Evolutionary conservation across 2,888 invertebrate species (phyloP).

Genomic region (Dryocosmus kuriphilus): DNA sequence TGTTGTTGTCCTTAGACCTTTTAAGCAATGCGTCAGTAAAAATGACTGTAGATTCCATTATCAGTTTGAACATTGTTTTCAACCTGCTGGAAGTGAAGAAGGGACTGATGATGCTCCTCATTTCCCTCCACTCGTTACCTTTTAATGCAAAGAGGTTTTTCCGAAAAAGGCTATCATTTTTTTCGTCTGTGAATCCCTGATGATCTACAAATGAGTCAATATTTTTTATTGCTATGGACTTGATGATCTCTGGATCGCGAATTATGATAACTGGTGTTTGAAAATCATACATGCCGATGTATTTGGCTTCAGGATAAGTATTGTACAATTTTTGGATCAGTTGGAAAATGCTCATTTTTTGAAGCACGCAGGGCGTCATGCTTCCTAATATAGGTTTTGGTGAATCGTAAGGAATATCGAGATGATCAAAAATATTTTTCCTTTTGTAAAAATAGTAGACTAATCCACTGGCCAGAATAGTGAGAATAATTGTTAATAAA

Average conservation of each 20-base stretch:
- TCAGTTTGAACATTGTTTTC: constrained; percentile 79
- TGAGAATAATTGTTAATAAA: background rate
- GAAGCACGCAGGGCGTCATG: constrained; percentile 49
- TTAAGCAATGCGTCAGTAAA: constrained; percentile 49
- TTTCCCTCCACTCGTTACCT: constrained; percentile 79
- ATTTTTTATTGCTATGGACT: constrained; percentile 59
- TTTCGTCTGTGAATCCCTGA: constrained; percentile 48
- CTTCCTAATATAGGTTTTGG: constrained; percentile 55
- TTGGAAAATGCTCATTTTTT: constrained; percentile 37
- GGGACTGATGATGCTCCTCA: constrained; percentile 79
- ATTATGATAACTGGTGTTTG: constrained; percentile 56
- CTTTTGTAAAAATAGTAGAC: background rate
- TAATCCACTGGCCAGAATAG: background rate
- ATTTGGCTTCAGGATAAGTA: constrained; percentile 52
- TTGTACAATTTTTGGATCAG: constrained; percentile 50
- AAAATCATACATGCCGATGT: constrained; percentile 63
- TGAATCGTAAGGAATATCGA: constrained; percentile 36
- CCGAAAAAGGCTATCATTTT: constrained; percentile 52
- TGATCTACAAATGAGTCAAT: constrained; percentile 62
- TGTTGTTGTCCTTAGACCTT: constrained; percentile 22
- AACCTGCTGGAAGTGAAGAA: constrained; percentile 81
- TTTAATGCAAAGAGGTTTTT: constrained; percentile 55
- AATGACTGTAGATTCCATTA: constrained; percentile 69
- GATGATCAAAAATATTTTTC: background rate
- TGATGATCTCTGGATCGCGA: constrained; percentile 63